phyloP scores from a whole-genome alignment of 2,888 invertebrate species.

The Perithous albicinctus region DNA sequence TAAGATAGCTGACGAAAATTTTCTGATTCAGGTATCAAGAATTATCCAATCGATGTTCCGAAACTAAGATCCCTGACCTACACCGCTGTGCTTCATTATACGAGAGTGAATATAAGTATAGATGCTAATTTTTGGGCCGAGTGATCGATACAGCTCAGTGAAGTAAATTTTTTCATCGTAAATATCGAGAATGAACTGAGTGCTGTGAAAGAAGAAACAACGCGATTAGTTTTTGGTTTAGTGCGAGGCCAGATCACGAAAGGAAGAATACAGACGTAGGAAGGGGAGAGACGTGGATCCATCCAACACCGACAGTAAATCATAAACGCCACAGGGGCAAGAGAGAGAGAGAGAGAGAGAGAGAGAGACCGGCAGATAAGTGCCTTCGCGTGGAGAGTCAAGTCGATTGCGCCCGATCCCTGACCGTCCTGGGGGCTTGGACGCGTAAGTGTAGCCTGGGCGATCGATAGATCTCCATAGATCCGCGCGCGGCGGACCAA shows the following conservation, averaged over 20 bases:
- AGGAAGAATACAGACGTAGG: constrained; percentile 52
- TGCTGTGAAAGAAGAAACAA: constrained; percentile 20
- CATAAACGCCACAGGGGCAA: constrained; percentile 75
- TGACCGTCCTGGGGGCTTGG: constrained; percentile 46
- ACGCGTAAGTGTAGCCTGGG: constrained; percentile 66
- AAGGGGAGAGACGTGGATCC: constrained; percentile 61
- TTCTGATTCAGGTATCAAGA: constrained; percentile 42
- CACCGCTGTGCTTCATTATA: background rate
- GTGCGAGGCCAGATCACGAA: constrained; percentile 54
- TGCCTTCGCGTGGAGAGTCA: constrained; percentile 64
- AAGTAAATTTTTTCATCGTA: constrained; percentile 7
- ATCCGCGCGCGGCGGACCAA: background rate
- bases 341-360: constrained; percentile 69
- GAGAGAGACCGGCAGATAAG: constrained; percentile 70
- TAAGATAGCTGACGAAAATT: constrained; percentile 8
- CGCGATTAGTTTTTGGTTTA: constrained; percentile 54
- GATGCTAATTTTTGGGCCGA: constrained; percentile 3
- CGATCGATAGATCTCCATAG: constrained; percentile 64
- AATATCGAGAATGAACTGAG: constrained; percentile 12
- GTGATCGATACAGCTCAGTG: constrained; percentile 9
- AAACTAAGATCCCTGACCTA: constrained; percentile 47
- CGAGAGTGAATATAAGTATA: background rate
- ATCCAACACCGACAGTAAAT: constrained; percentile 72
- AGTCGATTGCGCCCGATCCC: constrained; percentile 61
- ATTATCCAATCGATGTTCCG: constrained; percentile 41